These are phyloP conservation scores for Panonychus citri DNA, from an alignment of 1,140 invertebrate genomes.

Conservation along the genomic window DNA sequence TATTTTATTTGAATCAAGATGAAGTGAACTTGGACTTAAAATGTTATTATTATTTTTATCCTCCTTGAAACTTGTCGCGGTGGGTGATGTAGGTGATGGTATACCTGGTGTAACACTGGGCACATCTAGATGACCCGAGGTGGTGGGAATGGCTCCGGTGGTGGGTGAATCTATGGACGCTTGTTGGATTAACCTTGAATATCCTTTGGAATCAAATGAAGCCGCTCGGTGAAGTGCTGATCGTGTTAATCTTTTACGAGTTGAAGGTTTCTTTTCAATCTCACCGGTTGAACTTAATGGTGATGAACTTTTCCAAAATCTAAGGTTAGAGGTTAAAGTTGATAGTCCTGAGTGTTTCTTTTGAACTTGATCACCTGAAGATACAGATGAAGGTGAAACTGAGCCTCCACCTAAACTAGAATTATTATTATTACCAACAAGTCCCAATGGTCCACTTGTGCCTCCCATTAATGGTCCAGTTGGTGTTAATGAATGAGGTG, in stretches of 20 bases:
- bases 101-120: no score
- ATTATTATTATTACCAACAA: not conserved
- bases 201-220: slow-evolving; percentile 9
- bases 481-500: not conserved
- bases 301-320: slow-evolving; percentile 8
- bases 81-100: no score
- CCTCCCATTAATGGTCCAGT: no score
- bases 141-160: not conserved
- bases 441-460: not conserved
- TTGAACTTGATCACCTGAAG: not conserved
- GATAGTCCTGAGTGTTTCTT: not conserved
- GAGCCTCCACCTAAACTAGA: not conserved
- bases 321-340: not conserved
- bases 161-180: slow-evolving; percentile 4
- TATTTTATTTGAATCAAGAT: no score
- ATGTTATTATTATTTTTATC: no score
- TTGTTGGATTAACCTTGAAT: slow-evolving; percentile 7
- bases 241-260: not conserved
- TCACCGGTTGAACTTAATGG: not conserved
- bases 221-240: slow-evolving; percentile 8
- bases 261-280: not conserved
- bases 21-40: no score
- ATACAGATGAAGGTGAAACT: not conserved
- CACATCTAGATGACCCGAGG: no score
- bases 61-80: no score